Conservation (phyloP, 2,888 invertebrate species). For the Lasioglossum leucozonium region DNA sequence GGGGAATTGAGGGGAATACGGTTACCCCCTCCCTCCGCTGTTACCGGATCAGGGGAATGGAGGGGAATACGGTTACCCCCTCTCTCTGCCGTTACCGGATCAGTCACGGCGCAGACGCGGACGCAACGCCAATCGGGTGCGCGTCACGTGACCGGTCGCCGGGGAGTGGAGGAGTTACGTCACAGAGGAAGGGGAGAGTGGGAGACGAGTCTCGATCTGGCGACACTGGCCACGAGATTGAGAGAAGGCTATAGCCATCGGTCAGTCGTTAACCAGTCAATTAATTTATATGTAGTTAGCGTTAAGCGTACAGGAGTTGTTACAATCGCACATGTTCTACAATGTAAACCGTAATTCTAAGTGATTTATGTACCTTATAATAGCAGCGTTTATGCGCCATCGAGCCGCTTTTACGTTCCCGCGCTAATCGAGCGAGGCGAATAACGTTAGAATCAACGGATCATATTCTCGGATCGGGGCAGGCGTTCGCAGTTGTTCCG, state of each 20-base stretch:
- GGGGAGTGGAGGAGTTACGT: no score
- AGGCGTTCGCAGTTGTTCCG: conserved; percentile 7
- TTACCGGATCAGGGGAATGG: no score
- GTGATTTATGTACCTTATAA: not conserved
- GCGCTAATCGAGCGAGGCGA: not conserved
- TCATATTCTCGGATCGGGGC: not conserved
- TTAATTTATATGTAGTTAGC: not conserved
- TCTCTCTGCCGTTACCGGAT: no score
- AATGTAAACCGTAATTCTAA: conserved; percentile 17
- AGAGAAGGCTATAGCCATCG: not conserved
- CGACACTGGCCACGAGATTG: not conserved
- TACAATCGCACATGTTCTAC: conserved; percentile 39
- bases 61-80: no score
- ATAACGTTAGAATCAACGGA: no score
- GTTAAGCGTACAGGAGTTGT: conserved; percentile 13
- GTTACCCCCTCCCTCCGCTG: no score
- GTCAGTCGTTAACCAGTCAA: conserved; percentile 14
- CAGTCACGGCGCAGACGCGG: no score
- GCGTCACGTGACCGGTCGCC: no score
- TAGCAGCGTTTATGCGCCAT: not conserved
- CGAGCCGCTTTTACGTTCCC: not conserved
- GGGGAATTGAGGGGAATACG: no score
- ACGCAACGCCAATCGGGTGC: no score
- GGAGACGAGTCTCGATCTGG: no score
- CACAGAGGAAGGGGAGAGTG: no score